These are phyloP conservation scores for Leptinotarsa rubiginosa DNA, from an alignment of 2,888 invertebrate genomes.

Conservation along the genomic window DNA sequence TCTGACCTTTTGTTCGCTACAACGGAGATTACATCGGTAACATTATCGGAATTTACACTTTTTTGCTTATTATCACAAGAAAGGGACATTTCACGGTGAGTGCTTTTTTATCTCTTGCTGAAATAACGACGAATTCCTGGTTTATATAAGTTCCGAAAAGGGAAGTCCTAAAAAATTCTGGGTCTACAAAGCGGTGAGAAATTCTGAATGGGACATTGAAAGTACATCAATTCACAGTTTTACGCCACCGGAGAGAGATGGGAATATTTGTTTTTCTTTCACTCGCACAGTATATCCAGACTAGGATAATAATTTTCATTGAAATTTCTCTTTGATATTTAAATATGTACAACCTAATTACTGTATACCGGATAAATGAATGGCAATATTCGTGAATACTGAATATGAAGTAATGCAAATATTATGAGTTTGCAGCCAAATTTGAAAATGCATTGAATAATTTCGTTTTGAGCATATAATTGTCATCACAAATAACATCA, in stretches of 20 bases:
- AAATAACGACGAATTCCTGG: slow-evolving; percentile 17
- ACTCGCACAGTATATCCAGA: not conserved
- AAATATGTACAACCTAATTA: no score
- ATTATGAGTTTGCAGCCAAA: no score
- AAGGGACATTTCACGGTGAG: slow-evolving; percentile 22
- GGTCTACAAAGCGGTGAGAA: not conserved
- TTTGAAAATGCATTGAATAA: no score
- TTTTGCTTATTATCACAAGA: slow-evolving; percentile 36
- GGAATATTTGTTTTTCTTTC: not conserved
- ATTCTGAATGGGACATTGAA: not conserved
- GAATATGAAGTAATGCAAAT: no score
- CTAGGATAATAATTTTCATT: not conserved
- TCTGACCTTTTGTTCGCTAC: slow-evolving; percentile 53
- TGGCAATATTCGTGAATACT: no score
- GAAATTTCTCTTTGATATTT: no score
- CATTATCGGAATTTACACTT: slow-evolving; percentile 47
- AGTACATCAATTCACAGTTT: not conserved
- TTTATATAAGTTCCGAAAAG: slow-evolving; percentile 2
- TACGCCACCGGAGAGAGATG: not conserved
- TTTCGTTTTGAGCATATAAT: no score
- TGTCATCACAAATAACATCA: no score
- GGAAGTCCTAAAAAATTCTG: not conserved
- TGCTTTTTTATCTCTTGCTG: slow-evolving; percentile 17
- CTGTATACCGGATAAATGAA: no score
- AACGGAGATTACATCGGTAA: slow-evolving; percentile 48